Percentiles rank a stretch among this genome's conserved stretches.
Conservation (phyloP, 2,888 invertebrate species). For the Drosophila kambysellisi region DNA sequence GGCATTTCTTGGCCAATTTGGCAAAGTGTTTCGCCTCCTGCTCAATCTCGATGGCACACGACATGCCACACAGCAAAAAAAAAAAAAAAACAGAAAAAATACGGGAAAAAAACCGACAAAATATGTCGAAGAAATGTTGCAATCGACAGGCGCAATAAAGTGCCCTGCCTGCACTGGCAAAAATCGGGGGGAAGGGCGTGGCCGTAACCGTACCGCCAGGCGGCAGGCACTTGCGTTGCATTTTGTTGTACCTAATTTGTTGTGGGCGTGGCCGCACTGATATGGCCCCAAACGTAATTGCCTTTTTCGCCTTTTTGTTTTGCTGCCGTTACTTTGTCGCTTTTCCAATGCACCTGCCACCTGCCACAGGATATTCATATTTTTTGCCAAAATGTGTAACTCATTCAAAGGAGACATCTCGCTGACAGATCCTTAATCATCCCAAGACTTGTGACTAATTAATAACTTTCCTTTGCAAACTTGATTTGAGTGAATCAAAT, state of each 20-base stretch:
- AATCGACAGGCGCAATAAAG: slow-evolving; percentile 77
- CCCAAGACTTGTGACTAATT: neutral
- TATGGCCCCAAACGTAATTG: slow-evolving; percentile 68
- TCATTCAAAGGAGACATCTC: neutral
- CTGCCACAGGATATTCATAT: neutral
- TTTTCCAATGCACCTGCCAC: slow-evolving; percentile 1
- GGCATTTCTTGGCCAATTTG: slow-evolving; percentile 77
- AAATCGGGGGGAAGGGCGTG: slow-evolving; percentile 10
- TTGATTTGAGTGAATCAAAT: neutral
- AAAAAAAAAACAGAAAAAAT: slow-evolving; percentile 5
- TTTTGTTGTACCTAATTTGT: slow-evolving; percentile 64
- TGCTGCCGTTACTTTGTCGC: slow-evolving; percentile 11
- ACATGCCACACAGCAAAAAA: slow-evolving; percentile 48
- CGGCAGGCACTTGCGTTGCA: slow-evolving; percentile 63
- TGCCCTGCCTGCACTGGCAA: slow-evolving; percentile 17
- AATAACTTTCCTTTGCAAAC: neutral
- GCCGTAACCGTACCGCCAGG: slow-evolving; percentile 55
- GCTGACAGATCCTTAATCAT: neutral
- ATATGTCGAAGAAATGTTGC: slow-evolving; percentile 42
- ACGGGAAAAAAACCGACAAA: neutral
- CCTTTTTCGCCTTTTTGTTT: slow-evolving; percentile 71
- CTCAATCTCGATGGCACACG: slow-evolving; percentile 25
- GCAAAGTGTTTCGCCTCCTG: slow-evolving; percentile 71
- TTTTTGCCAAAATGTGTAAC: neutral
- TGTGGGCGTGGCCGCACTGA: slow-evolving; percentile 72